Evolutionary conservation across 2,888 invertebrate genomes (phyloP), one percentile per base, ranked within the genome.

Genomic region (Ophion obscuratus): DNA sequence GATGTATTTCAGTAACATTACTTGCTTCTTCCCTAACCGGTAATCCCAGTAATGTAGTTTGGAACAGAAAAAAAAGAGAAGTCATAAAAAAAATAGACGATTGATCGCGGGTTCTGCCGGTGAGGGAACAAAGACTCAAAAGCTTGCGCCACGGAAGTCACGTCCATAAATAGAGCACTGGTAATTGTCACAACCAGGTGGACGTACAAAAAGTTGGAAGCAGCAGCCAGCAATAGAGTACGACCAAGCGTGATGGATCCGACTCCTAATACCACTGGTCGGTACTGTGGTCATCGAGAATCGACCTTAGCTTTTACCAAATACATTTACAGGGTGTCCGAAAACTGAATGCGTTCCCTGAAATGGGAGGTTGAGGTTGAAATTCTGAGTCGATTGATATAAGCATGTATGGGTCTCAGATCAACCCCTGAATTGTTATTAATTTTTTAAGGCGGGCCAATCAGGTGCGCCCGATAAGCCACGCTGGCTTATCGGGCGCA

Each of bases 161-260:
- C 53, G 53, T 14, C 53, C 53, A 14, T 14, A 53, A 68, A 76
- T 44, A 44, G 47, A 53, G 36, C 47, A 36, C 27, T 31, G 44
- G 81, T 75, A 67, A 75, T 67, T 76, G 75, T 75, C 81, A 70
- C 81, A 71, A 75, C 20, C 61, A 62, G 62, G 47, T 68, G 75
- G 24, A 59, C 73, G 73, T 31, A 24, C 59, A 61, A 17, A 67
- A 82, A 71, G 57, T 53, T 11, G n/a, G 53, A 71, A 82, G 76
- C 62, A 53, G 40, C 70, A 24, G 17, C 68, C 53, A 40, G 76
- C 62, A 70, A 57, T 70, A 47, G 62, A 47, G 40, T 59, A 70
- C 53, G 47, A 67, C 59, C 59, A 47, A 82, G 77, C 78, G 77
- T 83, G 83, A 83, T 83, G 83, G 83, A 83, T 83, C 77, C 73